Base-by-base conservation (phyloP, 2,888 invertebrate species). In the Norana najaformis region DNA sequence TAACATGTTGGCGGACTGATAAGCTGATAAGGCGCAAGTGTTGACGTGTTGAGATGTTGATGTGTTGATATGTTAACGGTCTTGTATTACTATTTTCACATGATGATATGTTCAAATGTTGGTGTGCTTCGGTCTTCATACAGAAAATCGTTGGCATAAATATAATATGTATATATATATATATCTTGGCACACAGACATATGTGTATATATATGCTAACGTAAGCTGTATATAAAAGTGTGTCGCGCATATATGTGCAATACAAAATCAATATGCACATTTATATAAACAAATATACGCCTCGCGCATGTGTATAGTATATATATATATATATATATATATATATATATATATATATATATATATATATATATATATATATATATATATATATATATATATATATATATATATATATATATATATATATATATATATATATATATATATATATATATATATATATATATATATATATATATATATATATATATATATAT, bases 361-460 rank as follows among this genome's bases (percentile, higher is more conserved):
- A 18, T 34, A 82, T 82, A 82, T 82, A 82, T 83, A 6, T 83
- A 35, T 13, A 85, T 36, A 85, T 85, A 85, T 14, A 36, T 8
- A n/a, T 85, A 36, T 85, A 85, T 85, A 85, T 85, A 34, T 83
- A 83, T 83, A 83, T 83, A 83, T 34, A 83, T 14, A 41, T 18
- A 41, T 41, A 41, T 18, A 41, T 13, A 41, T 30, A 53, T 53
- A 30, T 30, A 53, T 53, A 30, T 30, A 53, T 53, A 30, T 30
- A 53, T 53, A 30, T 30, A 53, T 53, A 30, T 30, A 53, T 53
- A 30, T 30, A 53, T 53, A 30, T 30, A 53, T 53, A 53, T 30
- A 53, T 53, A 53, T 30, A 53, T 53, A 23, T 3, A 53, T 53
- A 53, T 13, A 53, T 53, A 53, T 30, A 53, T 53, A 53, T 30